A percentile compares a stretch with the other conserved stretches of the same genome.
Evolutionary conservation across 1,140 invertebrate species (phyloP).

Genomic region (Sipha flava): DNA sequence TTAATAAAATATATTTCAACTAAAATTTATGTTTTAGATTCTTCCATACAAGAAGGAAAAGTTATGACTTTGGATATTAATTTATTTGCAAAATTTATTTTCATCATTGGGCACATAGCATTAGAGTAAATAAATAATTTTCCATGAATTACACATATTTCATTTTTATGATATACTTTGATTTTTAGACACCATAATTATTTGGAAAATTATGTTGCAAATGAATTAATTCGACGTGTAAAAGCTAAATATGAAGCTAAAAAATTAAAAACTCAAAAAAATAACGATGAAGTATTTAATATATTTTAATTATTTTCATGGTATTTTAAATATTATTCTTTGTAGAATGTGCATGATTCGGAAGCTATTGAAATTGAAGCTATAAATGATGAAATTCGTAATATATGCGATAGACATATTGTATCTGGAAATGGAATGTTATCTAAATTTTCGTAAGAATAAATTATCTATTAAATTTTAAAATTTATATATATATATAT

Average conservation of each 20-base stretch:
- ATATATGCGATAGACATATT: background rate
- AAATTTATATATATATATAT: background rate
- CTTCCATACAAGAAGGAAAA: background rate
- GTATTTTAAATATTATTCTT: background rate
- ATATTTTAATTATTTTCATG: background rate
- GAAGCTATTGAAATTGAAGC: conserved; percentile 32
- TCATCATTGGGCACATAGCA: conserved; percentile 34
- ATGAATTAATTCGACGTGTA: conserved; percentile 57
- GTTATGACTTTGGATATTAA: background rate
- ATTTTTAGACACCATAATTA: conserved; percentile 62
- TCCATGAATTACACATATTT: too few species aligned
- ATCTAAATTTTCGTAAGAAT: background rate
- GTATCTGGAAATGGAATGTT: background rate
- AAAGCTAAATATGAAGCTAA: conserved; percentile 42
- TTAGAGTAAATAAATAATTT: conserved; percentile 33
- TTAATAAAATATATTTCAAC: too few species aligned
- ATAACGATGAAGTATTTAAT: conserved; percentile 34
- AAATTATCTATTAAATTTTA: background rate
- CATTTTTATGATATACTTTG: too few species aligned
- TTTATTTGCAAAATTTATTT: conserved; percentile 26
- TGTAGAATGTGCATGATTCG: conserved; percentile 20
- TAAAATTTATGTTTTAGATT: background rate
- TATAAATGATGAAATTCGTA: conserved; percentile 38
- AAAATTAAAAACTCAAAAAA: conserved; percentile 43
- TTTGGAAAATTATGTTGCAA: conserved; percentile 66